Base-by-base conservation (phyloP, 2,797 vertebrate genomes). In the Champsocephalus gunnari region DNA sequence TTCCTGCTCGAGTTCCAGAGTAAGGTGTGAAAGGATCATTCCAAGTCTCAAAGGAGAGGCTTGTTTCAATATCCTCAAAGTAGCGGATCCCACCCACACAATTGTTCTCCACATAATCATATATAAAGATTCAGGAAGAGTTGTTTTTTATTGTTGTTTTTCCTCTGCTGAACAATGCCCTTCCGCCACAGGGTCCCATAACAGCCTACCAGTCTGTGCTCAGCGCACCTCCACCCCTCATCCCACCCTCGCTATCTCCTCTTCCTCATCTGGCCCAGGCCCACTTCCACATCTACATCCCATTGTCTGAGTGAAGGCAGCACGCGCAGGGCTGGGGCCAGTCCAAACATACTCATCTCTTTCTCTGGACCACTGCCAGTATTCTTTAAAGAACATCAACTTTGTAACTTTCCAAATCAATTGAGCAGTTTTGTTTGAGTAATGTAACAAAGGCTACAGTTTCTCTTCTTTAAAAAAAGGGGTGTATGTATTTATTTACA, bases 11-110 rank as follows among this genome's bases (percentile, higher is more conserved):
- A 74, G 91, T 94, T 93, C 92, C 92, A 92, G 76, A 68, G 81
- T 78, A 84, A 96, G 93, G 94, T 95, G 94, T 96, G 94, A 95
- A 96, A 93, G 92, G 92, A 94, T 93, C 89, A 93, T 93, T 93
- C 89, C 86, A 87, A 77, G 82, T 91, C 93, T 92, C 93, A 84
- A 91, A 93, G 93, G 92, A 94, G 90, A 91, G 72, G 87, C 92
- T 90, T 93, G 92, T 93, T 92, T 86, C 91, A 89, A 89, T 92
- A 93, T 93, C 92, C 92, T 94, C 92, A 94, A 94, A 94, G 92
- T 79, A 83, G 88, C 82, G 84, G 87, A 88, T 92, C 92, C 90
- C 92, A 90, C 92, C 91, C 88, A 86, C 89, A 85, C 90, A 86
- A 94, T 94, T 95, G 94, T 95, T 95, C 93, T 94, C 89, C 1